Evolutionary conservation across 2,797 vertebrate genomes (phyloP), one percentile per base, ranked within the genome.

Genomic region (Phrynocephalus forsythii): DNA sequence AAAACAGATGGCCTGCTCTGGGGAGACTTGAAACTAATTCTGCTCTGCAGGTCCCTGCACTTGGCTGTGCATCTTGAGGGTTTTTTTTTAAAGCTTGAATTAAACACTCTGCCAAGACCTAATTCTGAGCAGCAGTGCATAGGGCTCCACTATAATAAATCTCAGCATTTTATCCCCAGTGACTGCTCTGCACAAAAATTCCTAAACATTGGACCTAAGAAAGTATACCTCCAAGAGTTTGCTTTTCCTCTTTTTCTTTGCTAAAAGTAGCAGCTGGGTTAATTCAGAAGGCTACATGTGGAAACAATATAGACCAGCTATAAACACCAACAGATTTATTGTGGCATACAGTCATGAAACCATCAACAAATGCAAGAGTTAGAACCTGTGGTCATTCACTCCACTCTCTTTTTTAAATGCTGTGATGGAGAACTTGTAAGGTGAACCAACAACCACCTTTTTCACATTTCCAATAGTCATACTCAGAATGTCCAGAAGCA

Each of bases 401-500:
- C 38, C 20, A 22, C 16, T 1, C 7, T 16, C 26, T 10, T 11
- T 76, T 66, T 72, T 15, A 6, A 67, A 66, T 56, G 15, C 38
- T 73, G 13, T 22, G n/a, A 6, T 20, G 20, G 16, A 16, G 63
- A 84, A 60, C 52, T 63, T 75, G 24, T 2, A 26, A 8, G 38
- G 18, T 30, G 20, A 83, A 73, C 4, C 69, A 73, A 71, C 24
- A 33, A 33, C 24, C 22, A 38, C 7, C 71, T 60, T 75, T 63
- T 75, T 56, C 56, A 79, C 56, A 60, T 79, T 63, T 63, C 38
- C 6, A 50, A 10, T 18, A 60, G 3, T 72, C 72, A 50, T 30
- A 63, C 50, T 76, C 83, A 63, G 60, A 84, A 60, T n/a, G 33
- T 38, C 48, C 56, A 84, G 56, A 66, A 84, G 66, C 63, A 66